These are phyloP conservation scores for Cisticola juncidis DNA, from an alignment of 2,113 vertebrate genomes.

Conservation along the genomic window DNA sequence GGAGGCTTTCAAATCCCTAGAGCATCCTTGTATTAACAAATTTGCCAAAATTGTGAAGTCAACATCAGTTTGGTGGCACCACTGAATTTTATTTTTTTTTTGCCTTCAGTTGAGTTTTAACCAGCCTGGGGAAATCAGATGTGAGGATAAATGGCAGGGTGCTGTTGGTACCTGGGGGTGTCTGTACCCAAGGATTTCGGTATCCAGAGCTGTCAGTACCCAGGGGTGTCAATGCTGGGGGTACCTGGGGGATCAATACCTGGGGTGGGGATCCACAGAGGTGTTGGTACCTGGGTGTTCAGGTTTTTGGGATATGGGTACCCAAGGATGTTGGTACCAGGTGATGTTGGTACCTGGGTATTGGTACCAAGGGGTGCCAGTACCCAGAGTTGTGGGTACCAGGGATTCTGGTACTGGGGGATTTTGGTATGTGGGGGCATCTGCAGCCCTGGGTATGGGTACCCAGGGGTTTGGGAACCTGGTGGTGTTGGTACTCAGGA, in stretches of 20 bases:
- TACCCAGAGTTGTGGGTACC: neutral
- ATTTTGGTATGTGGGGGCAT: rapidly evolving
- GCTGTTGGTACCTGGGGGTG: neutral
- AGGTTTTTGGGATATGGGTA: too few species aligned
- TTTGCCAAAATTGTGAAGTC: rapidly evolving
- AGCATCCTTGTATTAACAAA: neutral
- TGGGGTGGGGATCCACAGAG: too few species aligned
- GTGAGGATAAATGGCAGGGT: neutral
- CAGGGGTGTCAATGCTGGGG: rapidly evolving
- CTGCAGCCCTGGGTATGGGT: neutral
- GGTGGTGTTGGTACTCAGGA: neutral
- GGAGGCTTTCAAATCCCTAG: neutral
- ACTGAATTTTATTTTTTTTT: rapidly evolving
- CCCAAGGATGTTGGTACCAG: neutral
- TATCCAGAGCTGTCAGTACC: neutral
- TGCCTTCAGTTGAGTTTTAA: neutral
- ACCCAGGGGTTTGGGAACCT: neutral
- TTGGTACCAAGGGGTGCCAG: too few species aligned
- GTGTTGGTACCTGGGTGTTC: neutral
- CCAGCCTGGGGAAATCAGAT: neutral
- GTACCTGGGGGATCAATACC: neutral
- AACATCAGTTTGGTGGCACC: neutral
- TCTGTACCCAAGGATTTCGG: rapidly evolving
- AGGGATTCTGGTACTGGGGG: too few species aligned
- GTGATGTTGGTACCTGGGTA: neutral